These are phyloP conservation scores for Tragopan temminckii DNA, from an alignment of 2,797 vertebrate species.

Conservation along the genomic window DNA sequence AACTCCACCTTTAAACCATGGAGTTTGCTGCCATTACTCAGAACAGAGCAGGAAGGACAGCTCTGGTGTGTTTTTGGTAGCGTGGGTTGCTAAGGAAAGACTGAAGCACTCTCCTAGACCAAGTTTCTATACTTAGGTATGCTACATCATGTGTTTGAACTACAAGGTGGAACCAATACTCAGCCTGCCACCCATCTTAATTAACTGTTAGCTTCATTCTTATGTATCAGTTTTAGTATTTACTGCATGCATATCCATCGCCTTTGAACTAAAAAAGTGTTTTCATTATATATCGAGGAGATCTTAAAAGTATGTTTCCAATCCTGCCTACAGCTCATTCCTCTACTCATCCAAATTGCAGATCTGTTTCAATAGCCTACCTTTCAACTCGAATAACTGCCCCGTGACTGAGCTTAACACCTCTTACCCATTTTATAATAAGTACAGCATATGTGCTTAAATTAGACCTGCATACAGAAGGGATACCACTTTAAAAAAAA, in stretches of 20 bases:
- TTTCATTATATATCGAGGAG: not conserved
- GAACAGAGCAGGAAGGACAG: not conserved
- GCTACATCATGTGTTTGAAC: not conserved
- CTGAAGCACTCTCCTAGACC: conserved; percentile 28
- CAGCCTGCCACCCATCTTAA: not conserved
- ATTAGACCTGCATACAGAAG: conserved; percentile 3
- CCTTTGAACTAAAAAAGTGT: not conserved
- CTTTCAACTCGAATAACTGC: conserved; percentile 12
- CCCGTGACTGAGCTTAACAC: conserved; percentile 36
- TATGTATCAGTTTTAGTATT: not conserved
- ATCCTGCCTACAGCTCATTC: not conserved
- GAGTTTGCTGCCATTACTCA: not conserved
- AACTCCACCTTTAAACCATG: conserved; percentile 51
- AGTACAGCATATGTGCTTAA: not conserved
- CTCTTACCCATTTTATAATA: conserved; percentile 47
- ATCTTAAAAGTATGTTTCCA: not conserved
- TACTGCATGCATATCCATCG: not conserved
- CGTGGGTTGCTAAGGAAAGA: conserved; percentile 52
- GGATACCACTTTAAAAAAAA: not conserved
- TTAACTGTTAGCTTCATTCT: not conserved
- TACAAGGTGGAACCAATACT: conserved; percentile 32
- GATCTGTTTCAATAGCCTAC: not conserved
- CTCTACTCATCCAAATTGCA: not conserved
- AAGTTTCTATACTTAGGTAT: conserved; percentile 48
- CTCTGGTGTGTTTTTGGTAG: not conserved